These are phyloP conservation scores for Eupithecia subfuscata DNA, from an alignment of 2,888 invertebrate genomes.

Conservation along the genomic window DNA sequence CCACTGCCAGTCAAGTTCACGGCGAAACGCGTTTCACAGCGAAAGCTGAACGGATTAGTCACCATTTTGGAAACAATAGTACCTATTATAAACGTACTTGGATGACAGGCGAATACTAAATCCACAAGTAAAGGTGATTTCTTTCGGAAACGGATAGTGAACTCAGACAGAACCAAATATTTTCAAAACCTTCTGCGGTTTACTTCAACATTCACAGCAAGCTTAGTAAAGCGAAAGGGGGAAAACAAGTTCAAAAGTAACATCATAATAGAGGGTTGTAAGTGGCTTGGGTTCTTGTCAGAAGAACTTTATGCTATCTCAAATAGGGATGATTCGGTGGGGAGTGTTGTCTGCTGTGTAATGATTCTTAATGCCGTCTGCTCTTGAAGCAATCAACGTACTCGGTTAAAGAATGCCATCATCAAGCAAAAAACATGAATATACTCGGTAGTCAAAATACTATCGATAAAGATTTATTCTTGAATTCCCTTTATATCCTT, in stretches of 20 bases:
- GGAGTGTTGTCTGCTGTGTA: neutral
- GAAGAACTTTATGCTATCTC: neutral
- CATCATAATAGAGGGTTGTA: conserved; percentile 12
- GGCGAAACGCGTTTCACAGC: conserved; percentile 41
- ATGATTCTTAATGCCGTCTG: neutral
- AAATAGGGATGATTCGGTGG: neutral
- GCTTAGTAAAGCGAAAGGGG: conserved; percentile 15
- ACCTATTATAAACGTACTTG: conserved; percentile 20
- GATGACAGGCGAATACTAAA: conserved; percentile 31
- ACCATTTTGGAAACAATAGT: conserved; percentile 40
- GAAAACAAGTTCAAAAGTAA: conserved; percentile 7
- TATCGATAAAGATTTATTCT: neutral
- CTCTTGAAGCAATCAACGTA: neutral
- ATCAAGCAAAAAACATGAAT: neutral
- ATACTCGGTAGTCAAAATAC: neutral
- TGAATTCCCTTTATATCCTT: neutral
- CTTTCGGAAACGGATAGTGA: conserved; percentile 25
- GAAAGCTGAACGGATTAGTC: conserved; percentile 43
- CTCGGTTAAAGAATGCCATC: neutral
- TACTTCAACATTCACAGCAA: conserved; percentile 13
- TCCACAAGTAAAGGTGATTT: conserved; percentile 33
- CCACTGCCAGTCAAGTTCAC: conserved; percentile 41
- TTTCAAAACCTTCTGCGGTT: conserved; percentile 8
- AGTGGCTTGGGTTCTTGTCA: conserved; percentile 12
- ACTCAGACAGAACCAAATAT: conserved; percentile 9